Base-by-base conservation (phyloP, 2,888 invertebrate species). In the Idaea straminata region DNA sequence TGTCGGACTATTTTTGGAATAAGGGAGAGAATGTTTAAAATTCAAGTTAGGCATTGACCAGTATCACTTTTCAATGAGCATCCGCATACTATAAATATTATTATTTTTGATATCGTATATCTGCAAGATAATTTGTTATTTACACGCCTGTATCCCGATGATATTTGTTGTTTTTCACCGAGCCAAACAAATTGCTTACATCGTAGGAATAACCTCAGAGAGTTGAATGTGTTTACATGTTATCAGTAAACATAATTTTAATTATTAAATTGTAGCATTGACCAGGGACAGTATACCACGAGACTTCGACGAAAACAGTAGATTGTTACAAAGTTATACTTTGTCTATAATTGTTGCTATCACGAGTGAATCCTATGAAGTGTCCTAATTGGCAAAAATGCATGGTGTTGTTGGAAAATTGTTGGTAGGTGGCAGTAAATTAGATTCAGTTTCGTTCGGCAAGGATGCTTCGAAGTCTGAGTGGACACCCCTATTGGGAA, bases 401-500 rank as follows among this genome's bases (percentile, higher is more conserved):
- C 65, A 64, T 73, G 76, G 80, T 66, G 79, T 81, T 65, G 71
- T 83, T 67, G 75, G 74, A 69, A 86, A 85, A 79, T 70, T 83
- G 60, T 15, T 84, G 58, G 62, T 84, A 69, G 69, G 70, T 61
- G 75, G 77, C 69, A 73, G 73, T 67, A 71, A 70, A 65, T 75
- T 78, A 72, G 71, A 73, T 70, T 76, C 76, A 65, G 78, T 81
- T 74, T 77, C 80, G 64, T 72, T 75, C 67, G 69, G 73, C 73
- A 84, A 81, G 72, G 77, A 76, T 67, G 74, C 66, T 61, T 72
- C 62, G 67, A 75, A 81, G 66, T 80, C 84, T 57, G 90, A 90
- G 82, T 81, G 83, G 81, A 86, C 88, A 25, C 90, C 89, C 5
- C 74, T 90, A 69, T 76, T 90, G 69, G 71, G 69, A 66, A 77